These are phyloP conservation scores for Atopsyche davidsoni DNA, from an alignment of 1,140 invertebrate species.

Conservation along the genomic window DNA sequence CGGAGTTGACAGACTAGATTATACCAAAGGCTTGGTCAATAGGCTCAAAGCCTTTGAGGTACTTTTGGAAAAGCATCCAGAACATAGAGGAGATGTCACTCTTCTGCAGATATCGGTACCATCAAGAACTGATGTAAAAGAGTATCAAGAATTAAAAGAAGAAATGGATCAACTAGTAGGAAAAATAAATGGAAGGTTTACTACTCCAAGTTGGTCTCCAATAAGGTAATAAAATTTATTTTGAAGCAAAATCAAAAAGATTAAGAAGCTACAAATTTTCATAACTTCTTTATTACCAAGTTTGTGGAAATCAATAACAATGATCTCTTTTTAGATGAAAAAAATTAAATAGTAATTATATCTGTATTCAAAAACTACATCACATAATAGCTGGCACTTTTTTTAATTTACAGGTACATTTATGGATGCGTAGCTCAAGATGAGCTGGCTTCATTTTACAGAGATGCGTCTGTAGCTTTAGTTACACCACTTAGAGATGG, in stretches of 20 bases:
- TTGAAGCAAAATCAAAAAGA: not conserved
- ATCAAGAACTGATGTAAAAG: constrained; percentile 82
- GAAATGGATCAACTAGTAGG: constrained; percentile 87
- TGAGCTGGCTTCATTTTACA: constrained; percentile 77
- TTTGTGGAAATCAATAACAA: too few relatives aligned
- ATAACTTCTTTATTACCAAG: too few relatives aligned
- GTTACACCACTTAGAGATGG: constrained; percentile 84
- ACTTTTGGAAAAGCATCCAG: constrained; percentile 77
- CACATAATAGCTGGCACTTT: not conserved
- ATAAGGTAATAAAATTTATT: constrained; percentile 52
- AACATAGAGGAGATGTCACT: constrained; percentile 78
- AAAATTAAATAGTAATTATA: too few relatives aligned
- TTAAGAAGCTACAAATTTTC: too few relatives aligned
- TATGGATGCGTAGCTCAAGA: constrained; percentile 83
- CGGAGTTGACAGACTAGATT: constrained; percentile 84
- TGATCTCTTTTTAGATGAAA: not conserved
- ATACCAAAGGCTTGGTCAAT: constrained; percentile 85
- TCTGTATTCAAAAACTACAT: too few relatives aligned
- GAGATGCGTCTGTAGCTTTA: constrained; percentile 77
- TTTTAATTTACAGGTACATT: constrained; percentile 57
- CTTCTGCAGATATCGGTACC: constrained; percentile 83
- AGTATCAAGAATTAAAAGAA: constrained; percentile 86
- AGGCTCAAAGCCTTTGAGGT: constrained; percentile 78
- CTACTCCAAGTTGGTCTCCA: constrained; percentile 84
- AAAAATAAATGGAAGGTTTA: constrained; percentile 79